Evolutionary conservation across 2,113 vertebrate species (phyloP), one percentile per base, ranked within the genome.

Genomic region (Nothobranchius furzeri): DNA sequence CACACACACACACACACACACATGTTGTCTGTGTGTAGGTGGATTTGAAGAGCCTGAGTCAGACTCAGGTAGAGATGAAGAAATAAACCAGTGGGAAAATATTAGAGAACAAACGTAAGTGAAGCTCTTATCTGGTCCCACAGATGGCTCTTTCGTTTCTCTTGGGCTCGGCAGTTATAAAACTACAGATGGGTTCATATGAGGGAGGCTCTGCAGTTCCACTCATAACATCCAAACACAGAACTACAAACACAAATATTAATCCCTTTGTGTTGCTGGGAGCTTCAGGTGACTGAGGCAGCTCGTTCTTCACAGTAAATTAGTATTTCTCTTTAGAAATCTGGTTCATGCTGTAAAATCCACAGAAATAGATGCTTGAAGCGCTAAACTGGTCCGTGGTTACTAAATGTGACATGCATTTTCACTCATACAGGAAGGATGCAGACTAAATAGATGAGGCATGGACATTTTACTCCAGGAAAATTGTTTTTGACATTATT

Each of bases 21-120:
- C 12, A 10, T 59, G 35, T 66, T 35, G 57, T 40, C 15, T 49
- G 75, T 60, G 62, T 55, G 67, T 64, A 49, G 53, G 49, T 43
- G 64, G 60, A 60, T 45, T 24, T 3, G 30, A 25, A 20, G 36
- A 25, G 6, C 12, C 4, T 48, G 75, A 25, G 50, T 69, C 17
- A 64, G 54, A 67, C 11, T 17, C 42, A 67, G 65, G 58, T 52
- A 52, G 53, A 72, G 25, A 55, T 3, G 53, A 42, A 48, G 46
- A 60, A 80, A 60, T 35, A 64, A 68, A 69, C 68, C 62, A 25
- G 68, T 12, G 49, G 52, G 48, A 24, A 75, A 60, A 42, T 64
- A 67, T 55, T 42, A 56, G 36, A 57, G 50, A 73, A 60, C 9
- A 59, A 37, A 67, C 65, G 57, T 9, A 17, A 1, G 50, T 55